Base-by-base conservation (phyloP, 2,113 vertebrate species). In the Pangasianodon hypophthalmus region DNA sequence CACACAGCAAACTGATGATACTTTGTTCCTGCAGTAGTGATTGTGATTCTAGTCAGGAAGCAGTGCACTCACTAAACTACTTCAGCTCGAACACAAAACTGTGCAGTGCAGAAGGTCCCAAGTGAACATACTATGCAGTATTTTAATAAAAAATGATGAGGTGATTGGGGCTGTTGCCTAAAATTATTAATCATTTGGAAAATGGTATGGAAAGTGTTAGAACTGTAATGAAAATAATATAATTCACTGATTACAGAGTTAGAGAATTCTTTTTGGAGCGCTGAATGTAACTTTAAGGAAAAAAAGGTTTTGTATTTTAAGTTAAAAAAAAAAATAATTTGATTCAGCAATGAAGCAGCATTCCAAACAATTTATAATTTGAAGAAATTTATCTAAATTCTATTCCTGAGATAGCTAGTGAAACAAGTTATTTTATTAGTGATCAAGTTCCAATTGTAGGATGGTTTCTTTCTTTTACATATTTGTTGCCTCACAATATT, bases 21-120 rank as follows among this genome's bases (percentile, higher is more conserved):
- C 48, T 46, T 46, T 52, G 56, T 81, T 87, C 54, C 11, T 80
- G 48, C 37, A 62, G 37, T 46, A 44, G 54, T 62, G 37, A 84
- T 84, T 84, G 82, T 62, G 82, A 84, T 84, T 62, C 82, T 44
- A 16, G 56, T 84, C 82, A 84, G 82, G 54, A 58, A 44, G 8
- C 37, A 44, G 19, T 84, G 56, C 56, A 84, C 56, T 84, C 56
- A 62, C 82, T 58, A 9, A 11, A 32, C 80, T 58, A 56, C 80
- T 84, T 44, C 54, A 60, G 82, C 54, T 84, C 37, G 24, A 41
- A 82, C 52, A 81, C 44, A 79, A 18, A 81, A 54, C 29, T 82
- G 50, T 56, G 80, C 29, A 32, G 80, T 54, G 50, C 50, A 41
- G n/a, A 41, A 21, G 32, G 52, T 37, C 80, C 81, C 37, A 44